Base-by-base conservation (phyloP, 1,140 invertebrate species). In the Drosophila carrolli region DNA sequence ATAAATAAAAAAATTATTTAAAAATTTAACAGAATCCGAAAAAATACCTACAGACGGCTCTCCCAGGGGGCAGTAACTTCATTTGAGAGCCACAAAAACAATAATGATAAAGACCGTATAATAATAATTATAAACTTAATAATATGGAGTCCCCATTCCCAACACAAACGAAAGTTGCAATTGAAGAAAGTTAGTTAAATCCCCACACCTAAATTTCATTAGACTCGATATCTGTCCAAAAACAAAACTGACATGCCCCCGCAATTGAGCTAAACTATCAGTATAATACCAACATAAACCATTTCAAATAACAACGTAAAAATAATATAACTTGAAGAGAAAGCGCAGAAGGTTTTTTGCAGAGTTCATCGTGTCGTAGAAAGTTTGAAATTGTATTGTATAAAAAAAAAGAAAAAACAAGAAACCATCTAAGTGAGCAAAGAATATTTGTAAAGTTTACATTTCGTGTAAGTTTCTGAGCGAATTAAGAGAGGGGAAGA, bases 1-100 rank as follows among this genome's bases (percentile, higher is more conserved):
- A 91, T 92, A 90, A 91, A 91, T 91, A 92, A 92, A 91, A 81
- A 80, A 78, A 80, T 92, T 91, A 91, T 91, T 91, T 91, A 91
- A 91, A 91, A 90, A 90, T 86, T 86, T 77, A 90, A 90, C 66
- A 80, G 47, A 82, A 81, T 59, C 44, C 43, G 57, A 62, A 71
- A 63, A 75, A 76, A 44, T 58, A 75, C 60, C 60, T 75, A 85
- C 78, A 76, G 62, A 61, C 58, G 57, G 67, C 74, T 77, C 72
- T 66, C 56, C 62, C 58, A 7, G 50, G 83, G 72, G 83, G 65
- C 82, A 76, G 51, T 63, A 84, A 79, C 74, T 86, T 81, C 66
- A 88, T 89, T 88, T 78, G 50, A 74, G 56, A 71, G 66, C 74
- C 66, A 54, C 59, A 55, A 77, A 55, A 43, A 60, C 13, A 54